Evolutionary conservation across 2,888 invertebrate species (phyloP), one percentile per base, ranked within the genome.

Genomic region (Chrysolina americana): DNA sequence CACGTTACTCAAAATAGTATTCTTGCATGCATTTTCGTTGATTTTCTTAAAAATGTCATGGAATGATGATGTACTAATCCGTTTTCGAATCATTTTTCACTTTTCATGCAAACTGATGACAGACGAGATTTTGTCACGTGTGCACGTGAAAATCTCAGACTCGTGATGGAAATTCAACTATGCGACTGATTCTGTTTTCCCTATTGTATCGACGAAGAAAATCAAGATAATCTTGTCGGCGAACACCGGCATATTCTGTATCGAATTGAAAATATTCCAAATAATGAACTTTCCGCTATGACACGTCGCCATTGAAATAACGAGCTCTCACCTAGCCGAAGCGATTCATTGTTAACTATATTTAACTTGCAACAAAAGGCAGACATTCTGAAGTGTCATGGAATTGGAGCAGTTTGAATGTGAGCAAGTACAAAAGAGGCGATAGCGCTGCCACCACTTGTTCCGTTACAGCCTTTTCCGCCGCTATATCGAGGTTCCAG

Each of bases 371-470:
- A 48, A 48, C 48, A 48, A 48, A 48, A 17, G 48, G 9, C 48
- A 17, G 48, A 17, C 48, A 17, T 48, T 48, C 48, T 48, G 9
- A 53, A 53, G 53, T 19, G 53, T 53, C 53, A 21, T 53, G 53
- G 53, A 53, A 53, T 53, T 21, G 53, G 21, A 53, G 19, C 53
- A 53, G 19, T 53, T 21, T 53, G 53, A 53, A 53, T 53, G 11
- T 11, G 53, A 5, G 21, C 21, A 53, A 53, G 19, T 21, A 53
- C 53, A 53, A 53, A 21, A 21, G 53, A 21, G 53, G 19, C 23
- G 53, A 13, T 53, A 53, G 17, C 53, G 13, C 21, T 10, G 1
- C 19, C 11, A 15, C 13, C 53, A 53, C 19, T 53, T 53, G 9
- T 21, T 53, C 53, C 36, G 36, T 36, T 36, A 6, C 3, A 36